Evolutionary conservation across 2,888 invertebrate species (phyloP).

Genomic region (Papilio gigon): DNA sequence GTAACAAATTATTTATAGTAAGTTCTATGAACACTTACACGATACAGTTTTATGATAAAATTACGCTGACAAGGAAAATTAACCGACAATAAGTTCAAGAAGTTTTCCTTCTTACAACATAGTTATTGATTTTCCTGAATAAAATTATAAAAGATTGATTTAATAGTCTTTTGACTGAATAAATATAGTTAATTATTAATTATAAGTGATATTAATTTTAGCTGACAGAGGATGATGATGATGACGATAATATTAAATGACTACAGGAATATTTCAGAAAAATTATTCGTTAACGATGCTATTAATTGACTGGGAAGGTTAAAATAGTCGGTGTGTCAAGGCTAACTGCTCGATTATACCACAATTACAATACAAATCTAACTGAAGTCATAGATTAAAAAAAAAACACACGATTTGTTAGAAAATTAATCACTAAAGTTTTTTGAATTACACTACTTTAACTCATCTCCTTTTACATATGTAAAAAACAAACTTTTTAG

Average conservation of each 20-base stretch:
- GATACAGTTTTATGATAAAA: not conserved
- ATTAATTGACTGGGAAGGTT: conserved; percentile 36
- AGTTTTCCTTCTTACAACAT: conserved; percentile 1
- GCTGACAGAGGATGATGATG: too few relatives aligned
- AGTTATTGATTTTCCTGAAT: conserved; percentile 5
- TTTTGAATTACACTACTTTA: too few relatives aligned
- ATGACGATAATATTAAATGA: not conserved
- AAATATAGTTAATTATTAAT: not conserved
- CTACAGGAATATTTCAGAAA: conserved; percentile 1
- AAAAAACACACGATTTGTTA: not conserved
- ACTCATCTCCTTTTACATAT: too few relatives aligned
- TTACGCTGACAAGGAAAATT: not conserved
- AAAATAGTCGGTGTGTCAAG: conserved; percentile 34
- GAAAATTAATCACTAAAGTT: not conserved
- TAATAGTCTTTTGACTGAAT: not conserved
- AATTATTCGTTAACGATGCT: conserved; percentile 26
- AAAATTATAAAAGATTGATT: not conserved
- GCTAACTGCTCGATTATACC: conserved; percentile 24
- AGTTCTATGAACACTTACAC: too few relatives aligned
- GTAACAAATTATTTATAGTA: too few relatives aligned
- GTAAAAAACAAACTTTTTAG: too few relatives aligned
- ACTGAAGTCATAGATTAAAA: conserved; percentile 1
- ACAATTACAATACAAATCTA: conserved; percentile 7
- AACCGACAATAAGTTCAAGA: not conserved
- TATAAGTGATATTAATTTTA: too few relatives aligned